Evolutionary conservation across 2,797 vertebrate genomes (phyloP).

Genomic region (Tokudaia tokunoshimensis): DNA sequence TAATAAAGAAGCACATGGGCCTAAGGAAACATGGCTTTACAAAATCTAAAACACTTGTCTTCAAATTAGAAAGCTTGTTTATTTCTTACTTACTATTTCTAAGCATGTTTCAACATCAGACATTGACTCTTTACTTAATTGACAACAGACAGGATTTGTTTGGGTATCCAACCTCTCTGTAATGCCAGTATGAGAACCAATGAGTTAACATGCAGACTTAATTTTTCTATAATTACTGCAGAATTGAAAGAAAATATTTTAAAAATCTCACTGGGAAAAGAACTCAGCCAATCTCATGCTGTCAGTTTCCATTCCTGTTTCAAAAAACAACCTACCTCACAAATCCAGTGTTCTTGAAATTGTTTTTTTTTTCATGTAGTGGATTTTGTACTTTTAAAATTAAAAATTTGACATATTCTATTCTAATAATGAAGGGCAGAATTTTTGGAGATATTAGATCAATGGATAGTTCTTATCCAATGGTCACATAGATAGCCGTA

Average conservation of each 20-base stretch:
- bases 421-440: background rate
- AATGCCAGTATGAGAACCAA: constrained; percentile 26
- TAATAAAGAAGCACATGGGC: constrained; percentile 45
- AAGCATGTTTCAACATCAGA: constrained; percentile 10
- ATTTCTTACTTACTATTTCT: constrained; percentile 52
- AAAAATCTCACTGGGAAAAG: constrained; percentile 14
- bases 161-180: background rate
- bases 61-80: constrained; percentile 58
- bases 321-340: background rate
- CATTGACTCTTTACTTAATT: constrained; percentile 58
- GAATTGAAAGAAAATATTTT: constrained; percentile 3
- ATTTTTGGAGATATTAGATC: background rate
- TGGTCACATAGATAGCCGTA: background rate
- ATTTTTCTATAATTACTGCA: constrained; percentile 19
- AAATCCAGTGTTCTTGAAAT: background rate
- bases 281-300: background rate
- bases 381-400: constrained; percentile 22
- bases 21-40: constrained; percentile 17
- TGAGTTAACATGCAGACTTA: constrained; percentile 58
- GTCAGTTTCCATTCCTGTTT: background rate
- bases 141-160: constrained; percentile 37
- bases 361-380: background rate
- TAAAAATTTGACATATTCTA: constrained; percentile 31
- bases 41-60: constrained; percentile 39
- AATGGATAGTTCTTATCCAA: background rate